Evolutionary conservation across 2,888 invertebrate genomes (phyloP), one percentile per base, ranked within the genome.

Genomic region (Bellardia pandia): DNA sequence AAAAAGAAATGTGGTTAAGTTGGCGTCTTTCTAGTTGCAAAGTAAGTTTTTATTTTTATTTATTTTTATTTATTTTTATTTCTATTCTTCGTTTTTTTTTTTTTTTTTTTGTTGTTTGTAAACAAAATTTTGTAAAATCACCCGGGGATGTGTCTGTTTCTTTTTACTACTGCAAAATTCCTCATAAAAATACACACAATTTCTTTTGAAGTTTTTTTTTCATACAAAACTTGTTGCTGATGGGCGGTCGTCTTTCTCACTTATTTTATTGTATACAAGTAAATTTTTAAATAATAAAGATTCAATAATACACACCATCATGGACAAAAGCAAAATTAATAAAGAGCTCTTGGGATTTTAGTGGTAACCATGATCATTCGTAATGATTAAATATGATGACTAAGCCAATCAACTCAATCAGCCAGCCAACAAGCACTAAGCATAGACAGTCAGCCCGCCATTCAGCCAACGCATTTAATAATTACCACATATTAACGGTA

Each of bases 331-430:
- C 13, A 11, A 45, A 45, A 45, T 11, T 9, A 9, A 45, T 37
- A 42, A 37, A 79, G 51, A 51, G 6, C 71, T 14, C 64, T 64
- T 62, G 79, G 71, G 53, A 60, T 37, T 71, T 71, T 42, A 51
- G 60, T 72, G 71, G 62, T 68, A 68, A 64, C 60, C 58, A 60
- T 71, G 78, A 69, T 79, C 16, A 66, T 64, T 60, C 37, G 23
- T 81, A 58, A 81, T 66, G 72, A 74, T 78, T 66, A 56, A 74
- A 74, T 58, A 51, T 74, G 74, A 74, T 9, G 77, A 83, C 71
- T 71, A 53, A 45, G 62, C n/a, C 48, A 13, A 13, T 64, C 75
- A 56, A 74, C 3, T 23, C 51, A 71, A 37, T 14, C 48, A 53
- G 8, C 6, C 8, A 42, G 23, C 2, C 51, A 23, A 23, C 58